These are phyloP conservation scores for Hermaeophaga mercurialis DNA, from an alignment of 2,888 invertebrate species.

Conservation along the genomic window DNA sequence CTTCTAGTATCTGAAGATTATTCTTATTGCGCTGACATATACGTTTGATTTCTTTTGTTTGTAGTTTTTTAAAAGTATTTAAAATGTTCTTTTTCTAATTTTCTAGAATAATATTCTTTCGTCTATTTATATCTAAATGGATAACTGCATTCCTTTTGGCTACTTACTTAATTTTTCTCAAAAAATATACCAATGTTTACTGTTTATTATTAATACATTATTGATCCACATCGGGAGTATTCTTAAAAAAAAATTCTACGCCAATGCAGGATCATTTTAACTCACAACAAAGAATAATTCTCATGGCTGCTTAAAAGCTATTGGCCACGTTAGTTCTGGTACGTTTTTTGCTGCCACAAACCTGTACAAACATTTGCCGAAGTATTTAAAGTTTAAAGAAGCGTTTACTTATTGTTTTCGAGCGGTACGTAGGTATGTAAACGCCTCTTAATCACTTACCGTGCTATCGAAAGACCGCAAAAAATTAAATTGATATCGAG, in stretches of 20 bases:
- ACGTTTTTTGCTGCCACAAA: slow-evolving; percentile 43
- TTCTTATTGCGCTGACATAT: no score
- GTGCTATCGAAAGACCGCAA: slow-evolving; percentile 20
- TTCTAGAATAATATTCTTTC: no score
- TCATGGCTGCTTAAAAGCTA: slow-evolving; percentile 56
- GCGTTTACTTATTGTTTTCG: slow-evolving; percentile 37
- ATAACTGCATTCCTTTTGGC: no score
- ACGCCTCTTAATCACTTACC: slow-evolving; percentile 33
- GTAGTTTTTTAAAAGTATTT: no score
- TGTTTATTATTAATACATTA: no score
- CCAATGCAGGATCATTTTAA: slow-evolving; percentile 36
- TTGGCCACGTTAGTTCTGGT: slow-evolving; percentile 52
- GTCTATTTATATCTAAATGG: no score
- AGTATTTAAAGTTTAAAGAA: slow-evolving; percentile 36
- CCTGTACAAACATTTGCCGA: slow-evolving; percentile 46
- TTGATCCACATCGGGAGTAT: no score
- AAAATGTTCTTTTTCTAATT: no score
- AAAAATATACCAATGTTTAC: no score
- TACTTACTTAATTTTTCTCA: no score
- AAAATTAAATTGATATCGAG: slow-evolving; percentile 25
- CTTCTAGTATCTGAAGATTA: no score
- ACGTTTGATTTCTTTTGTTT: no score
- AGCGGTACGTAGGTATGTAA: slow-evolving; percentile 28
- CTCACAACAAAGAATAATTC: slow-evolving; percentile 50
- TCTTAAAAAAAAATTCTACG: slow-evolving; percentile 9